phyloP scores from a whole-genome alignment of 2,888 invertebrate species.

The Orchesellides sinensis region DNA sequence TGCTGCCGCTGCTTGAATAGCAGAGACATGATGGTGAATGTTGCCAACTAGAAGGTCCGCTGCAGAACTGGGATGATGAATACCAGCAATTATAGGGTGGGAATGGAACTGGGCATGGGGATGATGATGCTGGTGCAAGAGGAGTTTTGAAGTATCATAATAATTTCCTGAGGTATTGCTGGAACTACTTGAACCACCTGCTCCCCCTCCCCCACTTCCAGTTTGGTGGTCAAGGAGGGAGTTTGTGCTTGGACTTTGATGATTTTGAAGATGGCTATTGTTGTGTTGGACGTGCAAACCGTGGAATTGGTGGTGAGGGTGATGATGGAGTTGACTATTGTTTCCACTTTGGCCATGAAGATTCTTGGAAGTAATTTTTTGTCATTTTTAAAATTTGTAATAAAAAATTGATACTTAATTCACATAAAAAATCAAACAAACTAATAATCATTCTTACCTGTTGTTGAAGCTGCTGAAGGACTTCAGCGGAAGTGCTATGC shows the following conservation, averaged over 20 bases:
- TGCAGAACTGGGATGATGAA: slow-evolving; percentile 52
- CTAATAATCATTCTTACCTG: slow-evolving; percentile 35
- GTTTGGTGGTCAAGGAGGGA: not conserved
- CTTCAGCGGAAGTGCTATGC: slow-evolving; percentile 46
- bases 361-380: slow-evolving; percentile 43
- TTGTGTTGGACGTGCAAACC: slow-evolving; percentile 25
- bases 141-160: slow-evolving; percentile 34
- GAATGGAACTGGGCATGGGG: slow-evolving; percentile 37
- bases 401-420: not conserved
- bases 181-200: slow-evolving; percentile 22
- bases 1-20: slow-evolving; percentile 45
- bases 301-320: slow-evolving; percentile 31
- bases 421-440: not conserved
- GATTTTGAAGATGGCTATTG: too few relatives aligned
- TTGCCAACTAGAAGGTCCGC: slow-evolving; percentile 47
- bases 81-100: slow-evolving; percentile 42
- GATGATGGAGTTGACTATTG: slow-evolving; percentile 28
- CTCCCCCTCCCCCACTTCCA: slow-evolving; percentile 2
- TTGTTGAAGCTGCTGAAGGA: slow-evolving; percentile 55
- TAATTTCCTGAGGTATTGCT: slow-evolving; percentile 17
- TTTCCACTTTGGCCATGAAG: slow-evolving; percentile 34
- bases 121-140: slow-evolving; percentile 22
- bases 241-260: too few relatives aligned
- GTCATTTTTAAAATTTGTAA: slow-evolving; percentile 5
- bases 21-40: slow-evolving; percentile 48